These are phyloP conservation scores for Oreotrochilus melanogaster DNA, from an alignment of 2,113 vertebrate species.

Conservation along the genomic window DNA sequence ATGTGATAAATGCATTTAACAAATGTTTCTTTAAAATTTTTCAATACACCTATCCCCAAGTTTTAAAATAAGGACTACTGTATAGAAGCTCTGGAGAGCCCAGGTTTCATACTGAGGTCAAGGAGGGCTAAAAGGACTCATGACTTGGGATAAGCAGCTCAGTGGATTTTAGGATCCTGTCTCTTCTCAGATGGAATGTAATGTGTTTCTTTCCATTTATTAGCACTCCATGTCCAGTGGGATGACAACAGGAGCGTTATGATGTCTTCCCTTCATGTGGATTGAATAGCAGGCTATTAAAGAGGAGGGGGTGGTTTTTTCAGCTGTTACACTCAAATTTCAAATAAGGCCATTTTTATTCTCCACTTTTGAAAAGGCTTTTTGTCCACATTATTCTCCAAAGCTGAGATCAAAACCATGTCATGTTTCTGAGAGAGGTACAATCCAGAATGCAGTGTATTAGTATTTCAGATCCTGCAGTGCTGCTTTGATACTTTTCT, in stretches of 20 bases:
- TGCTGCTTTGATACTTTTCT: neutral
- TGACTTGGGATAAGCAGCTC: neutral
- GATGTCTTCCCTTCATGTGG: conserved; percentile 25
- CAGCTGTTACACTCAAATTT: conserved; percentile 42
- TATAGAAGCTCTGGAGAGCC: neutral
- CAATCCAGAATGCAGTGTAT: neutral
- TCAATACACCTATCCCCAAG: neutral
- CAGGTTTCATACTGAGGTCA: neutral
- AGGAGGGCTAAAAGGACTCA: neutral
- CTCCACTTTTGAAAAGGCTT: conserved; percentile 43
- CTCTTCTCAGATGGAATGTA: neutral
- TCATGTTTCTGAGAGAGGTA: neutral
- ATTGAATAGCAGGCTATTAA: conserved; percentile 48
- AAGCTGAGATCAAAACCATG: conserved; percentile 30
- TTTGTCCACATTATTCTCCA: conserved; percentile 25
- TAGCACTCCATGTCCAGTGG: neutral
- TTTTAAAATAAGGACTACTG: neutral
- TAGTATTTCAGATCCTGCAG: conserved; percentile 9
- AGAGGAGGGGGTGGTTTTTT: conserved; percentile 35
- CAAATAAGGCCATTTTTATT: conserved; percentile 51
- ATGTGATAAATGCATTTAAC: neutral
- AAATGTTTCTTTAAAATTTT: neutral
- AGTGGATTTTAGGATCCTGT: neutral
- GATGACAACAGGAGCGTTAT: conserved; percentile 29
- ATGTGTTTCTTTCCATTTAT: neutral